These are phyloP conservation scores for Tipula lateralis DNA, from an alignment of 2,888 invertebrate species.

Conservation along the genomic window DNA sequence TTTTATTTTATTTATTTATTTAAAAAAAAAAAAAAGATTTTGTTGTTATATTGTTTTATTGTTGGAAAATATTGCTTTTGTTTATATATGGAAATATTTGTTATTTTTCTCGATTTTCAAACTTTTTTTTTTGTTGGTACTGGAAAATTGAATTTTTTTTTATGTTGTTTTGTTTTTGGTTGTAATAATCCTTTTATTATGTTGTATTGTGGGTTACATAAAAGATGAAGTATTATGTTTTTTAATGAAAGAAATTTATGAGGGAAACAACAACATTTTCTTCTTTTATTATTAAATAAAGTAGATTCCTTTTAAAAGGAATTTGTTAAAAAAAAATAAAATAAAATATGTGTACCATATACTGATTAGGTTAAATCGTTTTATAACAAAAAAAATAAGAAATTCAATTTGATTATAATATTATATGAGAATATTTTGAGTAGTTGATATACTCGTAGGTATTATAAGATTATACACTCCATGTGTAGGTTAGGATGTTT, in stretches of 20 bases:
- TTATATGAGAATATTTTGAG: not conserved
- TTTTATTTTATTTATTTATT: not conserved
- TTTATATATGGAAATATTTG: slow-evolving; percentile 8
- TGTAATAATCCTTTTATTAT: slow-evolving; percentile 15
- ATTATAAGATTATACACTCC: too few species aligned
- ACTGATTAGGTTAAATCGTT: slow-evolving; percentile 19
- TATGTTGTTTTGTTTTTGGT: not conserved
- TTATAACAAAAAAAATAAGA: not conserved
- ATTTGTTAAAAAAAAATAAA: not conserved
- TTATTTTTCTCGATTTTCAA: not conserved
- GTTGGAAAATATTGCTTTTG: not conserved
- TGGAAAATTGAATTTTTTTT: not conserved
- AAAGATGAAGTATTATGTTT: not conserved
- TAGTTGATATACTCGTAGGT: too few species aligned
- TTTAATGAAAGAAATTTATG: slow-evolving; percentile 24
- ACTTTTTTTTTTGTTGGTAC: not conserved
- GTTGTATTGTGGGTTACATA: slow-evolving; percentile 14
- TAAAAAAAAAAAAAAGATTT: not conserved
- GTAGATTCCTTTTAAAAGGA: slow-evolving; percentile 1
- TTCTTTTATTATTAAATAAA: slow-evolving; percentile 2
- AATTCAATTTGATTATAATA: not conserved
- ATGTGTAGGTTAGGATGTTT: too few species aligned
- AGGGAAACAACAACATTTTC: not conserved
- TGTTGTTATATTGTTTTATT: not conserved
- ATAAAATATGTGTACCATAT: not conserved